Evolutionary conservation across 2,888 invertebrate species (phyloP).

Genomic region (Terebella lapidaria): DNA sequence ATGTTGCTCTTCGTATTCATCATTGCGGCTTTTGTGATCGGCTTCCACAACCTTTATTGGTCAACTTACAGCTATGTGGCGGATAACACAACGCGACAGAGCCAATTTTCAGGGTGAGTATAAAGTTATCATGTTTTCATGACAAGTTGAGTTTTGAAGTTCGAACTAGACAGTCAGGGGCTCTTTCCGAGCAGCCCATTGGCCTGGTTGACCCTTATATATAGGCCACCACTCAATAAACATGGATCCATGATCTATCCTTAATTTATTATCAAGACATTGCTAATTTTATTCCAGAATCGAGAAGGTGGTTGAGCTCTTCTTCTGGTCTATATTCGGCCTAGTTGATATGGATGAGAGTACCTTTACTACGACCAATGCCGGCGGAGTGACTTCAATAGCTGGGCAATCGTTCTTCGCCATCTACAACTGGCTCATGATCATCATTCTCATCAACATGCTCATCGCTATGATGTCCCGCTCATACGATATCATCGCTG

Average conservation of each 20-base stretch:
- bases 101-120: too few species aligned
- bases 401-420: constrained; percentile 6
- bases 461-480: constrained; percentile 67
- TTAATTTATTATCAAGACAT: too few species aligned
- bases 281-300: constrained; percentile 30
- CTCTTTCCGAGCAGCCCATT: too few species aligned
- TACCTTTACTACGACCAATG: neutral
- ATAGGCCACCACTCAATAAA: too few species aligned
- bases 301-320: constrained; percentile 38
- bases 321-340: constrained; percentile 49
- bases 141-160: too few species aligned
- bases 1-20: constrained; percentile 35
- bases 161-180: too few species aligned
- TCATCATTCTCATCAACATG: constrained; percentile 55
- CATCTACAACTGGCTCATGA: constrained; percentile 10
- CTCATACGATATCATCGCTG: constrained; percentile 63
- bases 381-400: neutral
- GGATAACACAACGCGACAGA: too few species aligned
- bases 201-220: too few species aligned
- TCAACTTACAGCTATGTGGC: constrained; percentile 39
- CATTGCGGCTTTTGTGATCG: constrained; percentile 42
- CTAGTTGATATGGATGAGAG: constrained; percentile 32
- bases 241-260: too few species aligned
- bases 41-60: constrained; percentile 46
- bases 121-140: too few species aligned